Evolutionary conservation across 1,140 invertebrate species (phyloP).

Genomic region (Pollicipes pollicipes): DNA sequence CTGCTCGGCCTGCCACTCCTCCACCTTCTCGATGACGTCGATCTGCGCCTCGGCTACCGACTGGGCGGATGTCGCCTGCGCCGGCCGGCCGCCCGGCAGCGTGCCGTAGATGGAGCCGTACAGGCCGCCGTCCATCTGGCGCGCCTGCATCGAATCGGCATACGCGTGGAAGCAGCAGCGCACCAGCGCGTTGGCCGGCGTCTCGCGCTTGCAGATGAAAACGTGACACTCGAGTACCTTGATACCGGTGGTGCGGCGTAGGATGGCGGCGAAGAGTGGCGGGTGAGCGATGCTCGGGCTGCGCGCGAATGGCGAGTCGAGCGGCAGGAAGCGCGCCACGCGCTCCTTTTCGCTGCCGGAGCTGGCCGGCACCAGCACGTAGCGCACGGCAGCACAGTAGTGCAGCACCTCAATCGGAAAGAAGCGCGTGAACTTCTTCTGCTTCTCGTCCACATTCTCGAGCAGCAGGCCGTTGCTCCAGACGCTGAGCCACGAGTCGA

Average conservation of each 20-base stretch:
- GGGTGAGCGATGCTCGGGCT: slow-evolving; percentile 71
- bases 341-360: slow-evolving; percentile 27
- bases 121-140: slow-evolving; percentile 29
- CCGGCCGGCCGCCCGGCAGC: slow-evolving; percentile 13
- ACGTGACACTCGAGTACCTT: slow-evolving; percentile 98
- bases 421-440: slow-evolving; percentile 84
- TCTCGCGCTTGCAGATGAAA: slow-evolving; percentile 91
- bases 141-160: slow-evolving; percentile 79
- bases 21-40: slow-evolving; percentile 23
- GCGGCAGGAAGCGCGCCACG: slow-evolving; percentile 72
- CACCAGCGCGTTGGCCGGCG: slow-evolving; percentile 82
- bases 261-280: slow-evolving; percentile 89
- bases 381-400: slow-evolving; percentile 91
- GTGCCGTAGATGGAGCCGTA: slow-evolving; percentile 17
- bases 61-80: slow-evolving; percentile 1
- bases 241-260: slow-evolving; percentile 87
- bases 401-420: slow-evolving; percentile 93
- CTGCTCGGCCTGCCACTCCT: slow-evolving; percentile 15
- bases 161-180: slow-evolving; percentile 85
- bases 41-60: slow-evolving; percentile 13
- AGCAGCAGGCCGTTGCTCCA: slow-evolving; percentile 90
- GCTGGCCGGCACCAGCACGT: slow-evolving; percentile 40
- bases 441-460: slow-evolving; percentile 90
- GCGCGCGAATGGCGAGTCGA: slow-evolving; percentile 87
- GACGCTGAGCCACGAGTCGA: slow-evolving; percentile 92